These are phyloP conservation scores for Myrmecobius fasciatus DNA, from an alignment of 2,113 vertebrate genomes.

Conservation along the genomic window DNA sequence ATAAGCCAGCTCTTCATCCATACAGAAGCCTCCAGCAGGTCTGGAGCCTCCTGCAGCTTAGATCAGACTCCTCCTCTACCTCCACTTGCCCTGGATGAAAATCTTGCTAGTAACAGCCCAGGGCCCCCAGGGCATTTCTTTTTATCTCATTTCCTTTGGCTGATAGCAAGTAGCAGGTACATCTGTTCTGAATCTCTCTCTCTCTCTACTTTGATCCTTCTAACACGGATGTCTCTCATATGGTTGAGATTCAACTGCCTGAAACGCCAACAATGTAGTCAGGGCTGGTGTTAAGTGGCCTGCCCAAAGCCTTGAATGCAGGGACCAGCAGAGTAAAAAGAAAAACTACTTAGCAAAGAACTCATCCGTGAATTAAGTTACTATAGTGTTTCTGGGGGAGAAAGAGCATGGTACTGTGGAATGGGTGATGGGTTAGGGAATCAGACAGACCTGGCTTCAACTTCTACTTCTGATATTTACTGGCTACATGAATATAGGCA, in stretches of 20 bases:
- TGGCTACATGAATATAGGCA: neutral
- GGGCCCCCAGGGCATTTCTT: neutral
- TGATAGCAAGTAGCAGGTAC: neutral
- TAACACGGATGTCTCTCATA: neutral
- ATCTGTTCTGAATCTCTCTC: neutral
- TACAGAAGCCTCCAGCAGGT: neutral
- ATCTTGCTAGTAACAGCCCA: neutral
- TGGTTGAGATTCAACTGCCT: neutral
- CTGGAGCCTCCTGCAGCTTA: neutral
- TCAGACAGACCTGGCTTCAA: neutral
- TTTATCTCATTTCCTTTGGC: neutral
- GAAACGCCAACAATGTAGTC: neutral
- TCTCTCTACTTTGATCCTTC: neutral
- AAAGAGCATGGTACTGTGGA: neutral
- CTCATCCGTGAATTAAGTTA: neutral
- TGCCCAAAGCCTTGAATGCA: constrained; percentile 13
- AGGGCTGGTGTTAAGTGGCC: neutral
- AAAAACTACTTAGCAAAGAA: neutral
- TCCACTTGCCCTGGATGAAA: neutral
- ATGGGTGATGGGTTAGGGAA: neutral
- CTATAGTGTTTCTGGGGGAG: neutral
- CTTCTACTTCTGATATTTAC: neutral
- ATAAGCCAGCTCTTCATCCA: neutral
- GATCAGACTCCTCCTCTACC: neutral
- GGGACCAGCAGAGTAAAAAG: neutral